Percentiles rank a stretch among this genome's conserved stretches.
These are phyloP conservation scores for Ictalurus furcatus DNA, from an alignment of 2,113 vertebrate species.

Conservation along the genomic window DNA sequence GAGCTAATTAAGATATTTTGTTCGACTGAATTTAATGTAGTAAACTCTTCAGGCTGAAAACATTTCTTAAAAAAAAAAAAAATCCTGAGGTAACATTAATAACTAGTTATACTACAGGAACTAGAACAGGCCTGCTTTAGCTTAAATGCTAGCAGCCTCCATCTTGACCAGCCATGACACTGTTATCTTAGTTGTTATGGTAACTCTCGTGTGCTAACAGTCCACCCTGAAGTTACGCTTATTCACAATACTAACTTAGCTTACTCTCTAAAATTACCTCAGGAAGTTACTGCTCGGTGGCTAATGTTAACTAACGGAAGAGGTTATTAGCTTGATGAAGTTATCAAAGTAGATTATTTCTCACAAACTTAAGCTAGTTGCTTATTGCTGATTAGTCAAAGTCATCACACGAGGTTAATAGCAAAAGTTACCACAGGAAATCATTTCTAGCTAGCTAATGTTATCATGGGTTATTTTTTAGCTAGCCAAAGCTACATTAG, in stretches of 20 bases:
- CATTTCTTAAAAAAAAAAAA: background rate
- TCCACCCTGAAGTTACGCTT: background rate
- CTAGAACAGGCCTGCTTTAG: background rate
- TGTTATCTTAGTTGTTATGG: background rate
- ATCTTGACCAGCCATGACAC: background rate
- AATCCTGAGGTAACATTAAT: background rate
- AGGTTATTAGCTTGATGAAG: no score
- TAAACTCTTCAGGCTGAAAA: background rate
- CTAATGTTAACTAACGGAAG: background rate
- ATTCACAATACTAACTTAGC: background rate
- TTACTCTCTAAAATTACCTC: background rate
- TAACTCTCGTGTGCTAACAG: background rate
- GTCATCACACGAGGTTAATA: background rate
- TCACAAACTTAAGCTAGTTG: background rate
- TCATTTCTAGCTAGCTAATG: no score
- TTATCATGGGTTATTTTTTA: background rate
- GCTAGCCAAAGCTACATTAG: background rate
- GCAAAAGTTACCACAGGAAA: background rate
- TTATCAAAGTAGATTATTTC: background rate
- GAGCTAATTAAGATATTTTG: constrained; percentile 21
- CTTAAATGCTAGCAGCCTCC: background rate
- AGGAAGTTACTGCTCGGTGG: background rate
- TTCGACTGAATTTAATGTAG: background rate
- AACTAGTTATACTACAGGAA: background rate
- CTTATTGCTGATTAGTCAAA: background rate